Conservation (phyloP, 2,113 vertebrate species). For the Poeciliopsis retropinna region DNA sequence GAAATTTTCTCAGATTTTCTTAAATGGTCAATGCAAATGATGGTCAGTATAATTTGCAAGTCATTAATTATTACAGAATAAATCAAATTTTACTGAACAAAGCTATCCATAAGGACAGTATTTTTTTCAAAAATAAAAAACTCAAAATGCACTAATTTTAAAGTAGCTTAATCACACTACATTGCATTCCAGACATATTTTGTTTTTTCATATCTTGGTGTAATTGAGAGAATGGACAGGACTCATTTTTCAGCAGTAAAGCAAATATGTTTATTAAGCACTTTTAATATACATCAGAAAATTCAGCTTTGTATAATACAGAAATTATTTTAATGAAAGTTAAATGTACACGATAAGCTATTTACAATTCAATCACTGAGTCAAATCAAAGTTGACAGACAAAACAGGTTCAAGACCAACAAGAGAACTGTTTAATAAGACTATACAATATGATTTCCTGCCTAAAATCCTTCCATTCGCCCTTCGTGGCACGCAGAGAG, state of each 20-base stretch:
- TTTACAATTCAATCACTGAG: constrained; percentile 90
- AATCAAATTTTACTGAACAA: no score
- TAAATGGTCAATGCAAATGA: no score
- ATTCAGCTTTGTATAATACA: constrained; percentile 95
- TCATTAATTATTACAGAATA: no score
- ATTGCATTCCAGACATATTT: no score
- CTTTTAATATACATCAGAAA: constrained; percentile 96
- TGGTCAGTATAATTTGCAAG: no score
- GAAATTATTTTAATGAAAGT: constrained; percentile 93
- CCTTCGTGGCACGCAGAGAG: constrained; percentile 48
- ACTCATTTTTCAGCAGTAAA: constrained; percentile 85
- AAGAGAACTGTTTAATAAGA: constrained; percentile 64
- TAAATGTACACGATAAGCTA: constrained; percentile 96
- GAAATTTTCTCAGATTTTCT: no score
- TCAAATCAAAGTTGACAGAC: constrained; percentile 81
- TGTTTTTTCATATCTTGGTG: no score
- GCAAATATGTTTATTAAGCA: constrained; percentile 99
- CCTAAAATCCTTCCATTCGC: constrained; percentile 51
- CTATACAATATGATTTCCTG: constrained; percentile 66
- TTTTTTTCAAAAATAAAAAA: no score
- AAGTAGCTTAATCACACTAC: no score
- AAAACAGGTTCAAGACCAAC: constrained; percentile 74
- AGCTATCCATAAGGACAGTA: no score
- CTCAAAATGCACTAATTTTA: no score
- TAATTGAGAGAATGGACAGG: background rate